Base-by-base conservation (phyloP, 2,888 invertebrate genomes). In the Carcina quercana region DNA sequence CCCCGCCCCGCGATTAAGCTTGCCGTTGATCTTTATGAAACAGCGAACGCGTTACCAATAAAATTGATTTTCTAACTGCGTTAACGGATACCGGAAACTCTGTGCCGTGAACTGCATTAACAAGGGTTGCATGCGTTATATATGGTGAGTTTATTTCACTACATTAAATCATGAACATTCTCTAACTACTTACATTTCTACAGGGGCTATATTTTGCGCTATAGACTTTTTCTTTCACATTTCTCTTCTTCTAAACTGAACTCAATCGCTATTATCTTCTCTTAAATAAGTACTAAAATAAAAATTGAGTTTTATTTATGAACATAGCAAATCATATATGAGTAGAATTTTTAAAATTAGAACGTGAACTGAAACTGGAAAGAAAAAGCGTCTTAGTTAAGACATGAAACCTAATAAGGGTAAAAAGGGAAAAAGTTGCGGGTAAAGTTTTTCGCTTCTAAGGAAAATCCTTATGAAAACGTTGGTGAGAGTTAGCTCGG, bases 391-490 rank as follows among this genome's bases (percentile, higher is more conserved):
- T 64, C 57, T 64, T 66, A 68, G 65, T 70, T 65, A 69, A 69
- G 62, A 65, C 52, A 53, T 60, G 57, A 58, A 63, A 69, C 68
- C 61, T 67, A 71, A 74, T 71, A 71, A 69, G 57, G 50, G 47
- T 27, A 35, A 46, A 52, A 59, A 59, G 65, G 59, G 55, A 59
- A 71, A 68, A 74, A 70, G 60, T 69, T 64, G 48, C 53, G 58
- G 58, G 63, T 60, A 54, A 73, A 73, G 69, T 70, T 71, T 70
- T 64, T 59, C 59, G 67, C 59, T 52, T 53, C 58, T 54, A 47
- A 56, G 54, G 54, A 69, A 70, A 71, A 71, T 71, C 62, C 63
- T 67, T 66, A 66, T 68, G 59, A 66, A 70, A 70, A 69, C 62
- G 64, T 61, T 57, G 53, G 49, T n/a, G 57, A 53, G 57, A 65